Evolutionary conservation across 2,113 vertebrate genomes (phyloP), one percentile per base, ranked within the genome.

Genomic region (Cygnus buccinator): DNA sequence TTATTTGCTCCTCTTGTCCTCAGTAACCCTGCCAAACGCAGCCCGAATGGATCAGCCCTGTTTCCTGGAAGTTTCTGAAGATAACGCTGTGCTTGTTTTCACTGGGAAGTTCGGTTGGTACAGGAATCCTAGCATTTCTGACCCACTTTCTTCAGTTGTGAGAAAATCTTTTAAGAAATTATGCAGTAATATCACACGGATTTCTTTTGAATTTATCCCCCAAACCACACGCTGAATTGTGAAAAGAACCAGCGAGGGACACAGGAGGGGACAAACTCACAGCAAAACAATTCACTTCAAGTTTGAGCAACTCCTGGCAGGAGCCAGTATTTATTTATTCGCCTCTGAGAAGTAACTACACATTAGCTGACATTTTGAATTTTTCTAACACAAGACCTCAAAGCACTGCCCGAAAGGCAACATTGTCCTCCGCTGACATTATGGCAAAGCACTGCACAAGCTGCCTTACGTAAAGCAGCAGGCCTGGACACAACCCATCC

Each of bases 381-480:
- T 62, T 71, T 87, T 39, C 61, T 28, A 86, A 22, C 3, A 9
- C 33, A 71, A 84, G 37, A 74, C 23, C 41, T 81, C 52, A 71
- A 77, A 63, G 63, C 41, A 58, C 20, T 71, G 70, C 37, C 44
- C 0, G 0, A 37, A 81, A 74, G 39, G 23, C 33, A 75, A 35
- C 21, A 13, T 19, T 29, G 77, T 41, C 29, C 46, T 83, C 41
- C 9, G 44, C 39, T 39, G 33, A 75, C 26, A 44, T 0, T 0
- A 0, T 0, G 2, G 26, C 3, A 1, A 13, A 50, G 44, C 25
- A 37, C 63, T 61, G 65, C 3, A 2, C 39, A 66, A 78, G 26
- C 28, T 65, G 33, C 26, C 39, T n/a, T 13, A 31, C 14, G 25
- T 14, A 52, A 50, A 91, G 79, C 11, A 35, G 73, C 81, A 75